These are phyloP conservation scores for Cerceris ruficornis DNA, from an alignment of 2,888 invertebrate genomes.

Conservation along the genomic window DNA sequence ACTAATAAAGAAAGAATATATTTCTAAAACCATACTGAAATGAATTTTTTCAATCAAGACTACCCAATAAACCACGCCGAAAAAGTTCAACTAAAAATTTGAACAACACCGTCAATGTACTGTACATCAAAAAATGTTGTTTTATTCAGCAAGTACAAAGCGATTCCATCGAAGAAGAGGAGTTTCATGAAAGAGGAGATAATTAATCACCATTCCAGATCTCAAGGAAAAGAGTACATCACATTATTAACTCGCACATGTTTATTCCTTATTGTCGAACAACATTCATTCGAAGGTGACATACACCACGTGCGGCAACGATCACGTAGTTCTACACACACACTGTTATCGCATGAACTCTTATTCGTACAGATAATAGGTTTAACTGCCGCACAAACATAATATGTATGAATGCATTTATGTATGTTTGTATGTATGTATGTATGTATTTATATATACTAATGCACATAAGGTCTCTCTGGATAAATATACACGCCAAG, in stretches of 20 bases:
- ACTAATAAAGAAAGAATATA: too few species aligned
- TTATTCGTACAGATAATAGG: slow-evolving; percentile 48
- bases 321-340: slow-evolving; percentile 16
- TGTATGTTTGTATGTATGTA: not conserved
- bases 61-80: too few species aligned
- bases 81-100: too few species aligned
- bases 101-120: too few species aligned
- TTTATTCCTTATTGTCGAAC: slow-evolving; percentile 74
- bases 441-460: slow-evolving; percentile 10
- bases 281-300: slow-evolving; percentile 66
- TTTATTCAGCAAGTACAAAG: too few species aligned
- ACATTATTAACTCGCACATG: slow-evolving; percentile 66
- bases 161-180: not conserved
- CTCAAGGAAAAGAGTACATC: not conserved
- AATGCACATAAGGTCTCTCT: slow-evolving; percentile 22
- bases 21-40: too few species aligned
- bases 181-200: not conserved
- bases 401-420: slow-evolving; percentile 19
- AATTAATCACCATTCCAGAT: too few species aligned
- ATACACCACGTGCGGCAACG: slow-evolving; percentile 25
- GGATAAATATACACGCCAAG: slow-evolving; percentile 43
- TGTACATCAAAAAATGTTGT: too few species aligned
- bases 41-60: too few species aligned
- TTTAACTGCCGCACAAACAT: slow-evolving; percentile 42
- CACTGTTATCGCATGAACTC: slow-evolving; percentile 28